phyloP scores from a whole-genome alignment of 1,140 invertebrate species.

The Dendrolimus punctatus region DNA sequence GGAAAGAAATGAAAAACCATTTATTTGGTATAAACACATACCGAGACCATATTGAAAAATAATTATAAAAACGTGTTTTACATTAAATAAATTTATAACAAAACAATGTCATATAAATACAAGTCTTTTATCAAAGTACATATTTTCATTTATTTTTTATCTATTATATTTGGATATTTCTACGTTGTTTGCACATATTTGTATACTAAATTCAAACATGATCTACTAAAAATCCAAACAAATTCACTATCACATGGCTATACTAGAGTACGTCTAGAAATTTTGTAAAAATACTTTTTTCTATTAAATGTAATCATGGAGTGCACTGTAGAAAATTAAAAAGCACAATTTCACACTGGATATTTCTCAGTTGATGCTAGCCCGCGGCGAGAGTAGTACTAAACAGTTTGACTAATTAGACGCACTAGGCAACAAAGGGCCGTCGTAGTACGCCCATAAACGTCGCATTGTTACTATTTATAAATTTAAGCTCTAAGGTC shows the following conservation, averaged over 20 bases:
- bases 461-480: conserved; percentile 8
- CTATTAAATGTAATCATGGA: conserved; percentile 1
- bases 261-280: too few relatives aligned
- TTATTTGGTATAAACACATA: too few relatives aligned
- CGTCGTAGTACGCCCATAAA: conserved; percentile 23
- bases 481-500: conserved; percentile 25
- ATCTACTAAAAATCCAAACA: too few relatives aligned
- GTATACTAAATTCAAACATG: neutral
- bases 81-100: too few relatives aligned
- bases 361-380: conserved; percentile 40
- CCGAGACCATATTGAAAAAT: too few relatives aligned
- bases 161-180: too few relatives aligned
- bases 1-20: too few relatives aligned
- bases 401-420: conserved; percentile 69
- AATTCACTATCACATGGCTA: too few relatives aligned
- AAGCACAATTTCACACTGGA: conserved; percentile 51
- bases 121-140: too few relatives aligned
- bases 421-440: conserved; percentile 59
- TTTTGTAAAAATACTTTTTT: neutral
- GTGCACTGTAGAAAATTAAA: conserved; percentile 33
- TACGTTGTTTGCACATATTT: neutral
- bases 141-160: too few relatives aligned
- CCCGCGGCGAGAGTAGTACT: conserved; percentile 51
- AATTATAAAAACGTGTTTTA: too few relatives aligned
- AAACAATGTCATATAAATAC: too few relatives aligned